A percentile compares a stretch with the other conserved stretches of the same genome.
These are phyloP conservation scores for Glossophaga mutica DNA, from an alignment of 2,797 vertebrate genomes.

Conservation along the genomic window DNA sequence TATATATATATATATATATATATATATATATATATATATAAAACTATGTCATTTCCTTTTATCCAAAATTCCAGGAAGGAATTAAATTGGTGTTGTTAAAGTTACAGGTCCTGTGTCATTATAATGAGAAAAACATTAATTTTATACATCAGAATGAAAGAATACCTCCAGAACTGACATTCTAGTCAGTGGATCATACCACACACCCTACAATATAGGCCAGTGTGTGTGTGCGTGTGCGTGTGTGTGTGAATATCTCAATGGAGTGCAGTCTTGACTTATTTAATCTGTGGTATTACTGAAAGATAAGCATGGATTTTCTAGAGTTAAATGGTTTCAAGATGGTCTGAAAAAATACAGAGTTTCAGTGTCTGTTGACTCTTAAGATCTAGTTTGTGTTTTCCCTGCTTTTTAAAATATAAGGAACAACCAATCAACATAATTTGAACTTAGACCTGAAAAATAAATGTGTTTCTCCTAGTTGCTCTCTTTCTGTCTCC, in stretches of 20 bases:
- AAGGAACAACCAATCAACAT: background rate
- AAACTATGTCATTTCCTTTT: background rate
- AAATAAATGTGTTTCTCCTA: rapidly evolving
- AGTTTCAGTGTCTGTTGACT: background rate
- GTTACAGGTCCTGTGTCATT: background rate
- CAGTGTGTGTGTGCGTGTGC: no score
- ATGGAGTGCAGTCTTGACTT: background rate
- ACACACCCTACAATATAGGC: background rate
- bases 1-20: no score
- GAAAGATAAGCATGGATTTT: background rate
- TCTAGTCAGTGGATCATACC: background rate
- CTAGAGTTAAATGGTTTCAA: background rate
- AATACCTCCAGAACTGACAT: background rate
- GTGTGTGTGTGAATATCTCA: background rate
- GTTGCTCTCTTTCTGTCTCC: background rate
- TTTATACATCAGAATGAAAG: background rate
- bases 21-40: no score
- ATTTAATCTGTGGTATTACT: background rate
- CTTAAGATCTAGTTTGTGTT: background rate
- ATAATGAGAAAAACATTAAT: background rate
- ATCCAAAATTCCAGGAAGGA: background rate
- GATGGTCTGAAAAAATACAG: background rate
- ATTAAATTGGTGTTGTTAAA: background rate
- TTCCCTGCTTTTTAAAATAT: background rate
- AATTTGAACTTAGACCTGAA: background rate